A percentile compares a stretch with the other conserved stretches of the same genome.
phyloP scores from a whole-genome alignment of 2,888 invertebrate genomes.

The Oligia fasciuncula region DNA sequence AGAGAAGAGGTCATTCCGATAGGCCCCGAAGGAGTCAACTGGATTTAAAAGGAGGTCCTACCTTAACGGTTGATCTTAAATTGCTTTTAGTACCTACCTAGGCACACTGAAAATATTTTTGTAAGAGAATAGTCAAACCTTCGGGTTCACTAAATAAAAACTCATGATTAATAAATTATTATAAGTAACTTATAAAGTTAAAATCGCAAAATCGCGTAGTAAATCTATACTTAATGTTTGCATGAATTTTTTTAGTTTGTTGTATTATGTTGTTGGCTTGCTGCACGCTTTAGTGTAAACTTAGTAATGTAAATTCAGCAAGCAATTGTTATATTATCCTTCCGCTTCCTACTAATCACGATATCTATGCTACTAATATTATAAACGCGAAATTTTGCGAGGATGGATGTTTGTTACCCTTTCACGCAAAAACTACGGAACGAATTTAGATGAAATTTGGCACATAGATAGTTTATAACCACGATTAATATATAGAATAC shows the following conservation, averaged over 20 bases:
- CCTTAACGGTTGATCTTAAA: not conserved
- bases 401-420: too few relatives aligned
- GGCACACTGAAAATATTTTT: not conserved
- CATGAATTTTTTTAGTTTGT: not conserved
- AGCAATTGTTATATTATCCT: too few relatives aligned
- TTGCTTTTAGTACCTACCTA: too few relatives aligned
- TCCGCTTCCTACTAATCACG: too few relatives aligned
- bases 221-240: not conserved
- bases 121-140: not conserved
- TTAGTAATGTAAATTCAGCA: too few relatives aligned
- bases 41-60: not conserved
- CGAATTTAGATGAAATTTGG: too few relatives aligned
- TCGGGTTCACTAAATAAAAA: not conserved
- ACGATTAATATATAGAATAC: too few relatives aligned
- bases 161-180: not conserved
- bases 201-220: not conserved
- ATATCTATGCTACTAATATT: too few relatives aligned
- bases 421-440: too few relatives aligned
- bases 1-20: not conserved
- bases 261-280: not conserved
- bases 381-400: too few relatives aligned
- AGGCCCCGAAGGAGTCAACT: not conserved
- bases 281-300: not conserved
- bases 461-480: too few relatives aligned
- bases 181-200: not conserved